Conservation (phyloP, 2,797 vertebrate genomes). For the Masticophis lateralis region DNA sequence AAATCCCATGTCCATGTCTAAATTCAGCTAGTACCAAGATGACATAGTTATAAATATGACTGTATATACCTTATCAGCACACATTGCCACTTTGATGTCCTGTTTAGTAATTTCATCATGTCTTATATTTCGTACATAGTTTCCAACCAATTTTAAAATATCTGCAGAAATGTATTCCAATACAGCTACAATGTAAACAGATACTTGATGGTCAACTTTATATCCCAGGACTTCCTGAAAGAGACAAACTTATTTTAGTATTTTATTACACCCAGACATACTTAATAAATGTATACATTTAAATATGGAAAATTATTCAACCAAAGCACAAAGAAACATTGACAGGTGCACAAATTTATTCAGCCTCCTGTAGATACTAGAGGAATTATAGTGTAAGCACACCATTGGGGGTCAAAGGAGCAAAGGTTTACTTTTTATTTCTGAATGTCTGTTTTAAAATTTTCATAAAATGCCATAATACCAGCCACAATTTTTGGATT, state of each 20-base stretch:
- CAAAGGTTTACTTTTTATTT: neutral
- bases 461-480: neutral
- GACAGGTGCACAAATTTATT: neutral
- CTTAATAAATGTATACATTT: neutral
- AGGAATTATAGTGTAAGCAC: neutral
- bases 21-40: neutral
- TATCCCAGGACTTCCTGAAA: slow-evolving; percentile 93
- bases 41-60: slow-evolving; percentile 8
- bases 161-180: slow-evolving; percentile 98
- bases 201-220: slow-evolving; percentile 96
- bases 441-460: neutral
- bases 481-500: neutral
- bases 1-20: neutral
- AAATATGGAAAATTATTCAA: neutral
- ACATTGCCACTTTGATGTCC: slow-evolving; percentile 98
- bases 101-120: slow-evolving; percentile 97
- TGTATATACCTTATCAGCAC: slow-evolving; percentile 88
- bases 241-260: slow-evolving; percentile 22
- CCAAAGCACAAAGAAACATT: neutral
- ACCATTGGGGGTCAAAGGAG: neutral
- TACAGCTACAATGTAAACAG: slow-evolving; percentile 96
- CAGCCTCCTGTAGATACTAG: neutral
- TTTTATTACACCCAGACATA: neutral
- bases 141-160: slow-evolving; percentile 94
- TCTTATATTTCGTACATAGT: slow-evolving; percentile 95